phyloP scores from a whole-genome alignment of 2,888 invertebrate genomes.

The Andrena flavipes region DNA sequence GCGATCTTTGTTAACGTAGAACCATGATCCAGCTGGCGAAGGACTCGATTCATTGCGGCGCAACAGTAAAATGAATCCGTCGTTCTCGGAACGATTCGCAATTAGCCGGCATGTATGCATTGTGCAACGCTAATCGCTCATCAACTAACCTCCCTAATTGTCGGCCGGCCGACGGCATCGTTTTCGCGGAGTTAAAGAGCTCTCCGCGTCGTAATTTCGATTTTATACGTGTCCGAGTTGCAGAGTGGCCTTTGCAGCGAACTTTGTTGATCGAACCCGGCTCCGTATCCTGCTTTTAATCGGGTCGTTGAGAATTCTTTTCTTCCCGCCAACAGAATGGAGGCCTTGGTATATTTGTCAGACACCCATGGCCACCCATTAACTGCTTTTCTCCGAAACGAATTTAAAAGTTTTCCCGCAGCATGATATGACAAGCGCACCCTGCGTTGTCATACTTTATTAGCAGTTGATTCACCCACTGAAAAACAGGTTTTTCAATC shows the following conservation, averaged over 20 bases:
- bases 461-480: too few relatives aligned
- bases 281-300: slow-evolving; percentile 24
- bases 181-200: slow-evolving; percentile 71
- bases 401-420: not conserved
- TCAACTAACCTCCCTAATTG: slow-evolving; percentile 75
- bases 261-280: not conserved
- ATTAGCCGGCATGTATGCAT: slow-evolving; percentile 71
- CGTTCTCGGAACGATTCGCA: slow-evolving; percentile 68
- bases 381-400: too few relatives aligned
- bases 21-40: slow-evolving; percentile 14
- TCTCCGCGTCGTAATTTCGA: slow-evolving; percentile 24
- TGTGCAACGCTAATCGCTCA: slow-evolving; percentile 79
- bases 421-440: not conserved
- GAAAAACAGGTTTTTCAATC: too few relatives aligned
- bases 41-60: slow-evolving; percentile 45
- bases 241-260: slow-evolving; percentile 2
- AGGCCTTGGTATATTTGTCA: too few relatives aligned
- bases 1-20: not conserved
- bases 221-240: slow-evolving; percentile 17
- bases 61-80: slow-evolving; percentile 45
- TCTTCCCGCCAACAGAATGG: not conserved
- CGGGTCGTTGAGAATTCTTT: not conserved
- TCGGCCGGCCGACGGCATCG: slow-evolving; percentile 66
- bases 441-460: not conserved
- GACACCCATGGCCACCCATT: too few relatives aligned